Conservation (phyloP, 2,888 invertebrate genomes). For the Andrena marginata region DNA sequence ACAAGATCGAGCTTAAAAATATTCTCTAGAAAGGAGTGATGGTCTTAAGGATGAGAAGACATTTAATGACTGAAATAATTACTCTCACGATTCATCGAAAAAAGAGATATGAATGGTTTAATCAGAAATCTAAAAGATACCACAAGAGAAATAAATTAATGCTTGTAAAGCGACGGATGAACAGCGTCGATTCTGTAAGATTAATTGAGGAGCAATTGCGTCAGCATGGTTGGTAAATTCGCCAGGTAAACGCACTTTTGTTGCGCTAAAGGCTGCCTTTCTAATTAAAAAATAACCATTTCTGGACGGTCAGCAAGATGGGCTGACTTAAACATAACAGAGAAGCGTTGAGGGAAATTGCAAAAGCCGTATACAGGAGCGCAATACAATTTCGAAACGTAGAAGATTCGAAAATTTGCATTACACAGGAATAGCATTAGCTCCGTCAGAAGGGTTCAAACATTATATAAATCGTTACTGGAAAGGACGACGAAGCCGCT, state of each 20-base stretch:
- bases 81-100: no score
- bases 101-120: no score
- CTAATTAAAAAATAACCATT: neutral
- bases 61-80: no score
- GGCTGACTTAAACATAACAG: neutral
- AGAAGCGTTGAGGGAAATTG: neutral
- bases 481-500: neutral
- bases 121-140: no score
- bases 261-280: neutral
- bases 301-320: neutral
- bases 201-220: neutral
- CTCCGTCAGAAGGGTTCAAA: neutral
- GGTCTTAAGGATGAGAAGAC: no score
- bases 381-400: neutral
- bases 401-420: conserved; percentile 11
- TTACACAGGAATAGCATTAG: neutral
- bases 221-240: neutral
- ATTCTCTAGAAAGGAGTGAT: no score
- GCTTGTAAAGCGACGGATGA: neutral
- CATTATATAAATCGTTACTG: neutral
- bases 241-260: neutral
- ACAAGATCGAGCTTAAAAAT: no score
- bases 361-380: neutral
- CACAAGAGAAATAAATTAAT: neutral
- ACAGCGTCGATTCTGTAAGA: neutral